A percentile compares a stretch with the other conserved stretches of the same genome.
phyloP scores from a whole-genome alignment of 2,888 invertebrate species.

The Crioceris asparagi region DNA sequence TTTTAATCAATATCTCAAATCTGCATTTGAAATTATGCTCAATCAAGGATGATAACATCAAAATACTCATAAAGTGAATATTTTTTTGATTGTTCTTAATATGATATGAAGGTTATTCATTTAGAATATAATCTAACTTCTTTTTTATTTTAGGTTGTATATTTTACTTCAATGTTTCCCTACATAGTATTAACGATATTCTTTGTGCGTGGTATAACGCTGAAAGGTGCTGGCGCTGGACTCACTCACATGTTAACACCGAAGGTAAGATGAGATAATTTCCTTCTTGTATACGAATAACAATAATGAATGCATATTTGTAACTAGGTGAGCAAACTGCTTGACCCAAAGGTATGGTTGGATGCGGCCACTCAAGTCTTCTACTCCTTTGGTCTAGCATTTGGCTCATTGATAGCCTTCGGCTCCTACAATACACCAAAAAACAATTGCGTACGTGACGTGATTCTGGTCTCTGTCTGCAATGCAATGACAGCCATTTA shows the following conservation, averaged over 20 bases:
- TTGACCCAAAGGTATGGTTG: constrained; percentile 85
- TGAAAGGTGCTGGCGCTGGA: constrained; percentile 79
- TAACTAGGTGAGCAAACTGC: constrained; percentile 67
- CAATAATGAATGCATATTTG: background rate
- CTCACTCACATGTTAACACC: constrained; percentile 87
- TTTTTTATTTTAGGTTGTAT: constrained; percentile 61
- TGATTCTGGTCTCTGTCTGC: constrained; percentile 80
- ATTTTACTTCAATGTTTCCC: constrained; percentile 92
- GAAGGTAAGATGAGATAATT: constrained; percentile 49
- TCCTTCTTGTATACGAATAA: background rate
- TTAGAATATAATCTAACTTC: too few relatives aligned
- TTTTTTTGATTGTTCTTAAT: too few relatives aligned
- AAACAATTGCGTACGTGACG: constrained; percentile 90
- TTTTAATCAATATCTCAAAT: too few relatives aligned
- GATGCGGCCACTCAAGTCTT: constrained; percentile 96
- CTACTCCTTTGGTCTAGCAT: constrained; percentile 90
- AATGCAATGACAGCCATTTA: constrained; percentile 91
- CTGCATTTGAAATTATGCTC: too few relatives aligned
- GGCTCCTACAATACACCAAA: constrained; percentile 91
- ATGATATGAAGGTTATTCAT: too few relatives aligned
- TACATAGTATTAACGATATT: constrained; percentile 90
- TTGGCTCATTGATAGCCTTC: constrained; percentile 91
- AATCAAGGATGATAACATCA: too few relatives aligned
- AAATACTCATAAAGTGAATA: too few relatives aligned
- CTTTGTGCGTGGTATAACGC: constrained; percentile 80